Conservation (phyloP, 2,888 invertebrate genomes). For the Sceliomorpha sp. region DNA sequence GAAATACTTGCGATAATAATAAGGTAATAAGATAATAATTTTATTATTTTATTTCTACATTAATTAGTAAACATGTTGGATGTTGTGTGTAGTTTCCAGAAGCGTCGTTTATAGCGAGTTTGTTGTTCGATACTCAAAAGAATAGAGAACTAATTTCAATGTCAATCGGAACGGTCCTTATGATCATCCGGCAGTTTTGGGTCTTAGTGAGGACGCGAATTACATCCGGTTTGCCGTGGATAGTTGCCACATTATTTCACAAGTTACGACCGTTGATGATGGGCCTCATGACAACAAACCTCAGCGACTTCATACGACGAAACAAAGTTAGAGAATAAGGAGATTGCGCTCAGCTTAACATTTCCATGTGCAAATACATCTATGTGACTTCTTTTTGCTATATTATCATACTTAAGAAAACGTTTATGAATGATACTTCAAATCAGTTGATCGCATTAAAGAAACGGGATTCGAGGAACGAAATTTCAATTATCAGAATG, state of each 20-base stretch:
- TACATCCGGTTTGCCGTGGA: constrained; percentile 56
- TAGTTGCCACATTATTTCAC: constrained; percentile 70
- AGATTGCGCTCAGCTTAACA: constrained; percentile 16
- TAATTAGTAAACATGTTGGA: too few relatives aligned
- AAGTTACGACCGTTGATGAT: constrained; percentile 75
- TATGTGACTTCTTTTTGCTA: too few relatives aligned
- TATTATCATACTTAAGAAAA: too few relatives aligned
- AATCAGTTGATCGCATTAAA: too few relatives aligned
- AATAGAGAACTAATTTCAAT: constrained; percentile 58
- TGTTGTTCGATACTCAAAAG: constrained; percentile 59
- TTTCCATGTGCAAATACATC: constrained; percentile 22
- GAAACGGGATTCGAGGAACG: too few relatives aligned
- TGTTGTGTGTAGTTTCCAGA: too few relatives aligned
- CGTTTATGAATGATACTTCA: too few relatives aligned
- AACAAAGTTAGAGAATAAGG: constrained; percentile 17
- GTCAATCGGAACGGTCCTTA: constrained; percentile 68
- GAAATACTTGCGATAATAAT: too few relatives aligned
- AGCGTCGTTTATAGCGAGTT: too few relatives aligned
- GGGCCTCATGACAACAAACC: constrained; percentile 64
- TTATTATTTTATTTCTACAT: too few relatives aligned
- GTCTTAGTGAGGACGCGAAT: constrained; percentile 65
- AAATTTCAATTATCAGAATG: too few relatives aligned
- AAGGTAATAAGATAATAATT: too few relatives aligned
- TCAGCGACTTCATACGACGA: constrained; percentile 34
- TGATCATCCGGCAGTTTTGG: constrained; percentile 72